Evolutionary conservation across 1,140 invertebrate genomes (phyloP).

Genomic region (Helicoverpa armigera): DNA sequence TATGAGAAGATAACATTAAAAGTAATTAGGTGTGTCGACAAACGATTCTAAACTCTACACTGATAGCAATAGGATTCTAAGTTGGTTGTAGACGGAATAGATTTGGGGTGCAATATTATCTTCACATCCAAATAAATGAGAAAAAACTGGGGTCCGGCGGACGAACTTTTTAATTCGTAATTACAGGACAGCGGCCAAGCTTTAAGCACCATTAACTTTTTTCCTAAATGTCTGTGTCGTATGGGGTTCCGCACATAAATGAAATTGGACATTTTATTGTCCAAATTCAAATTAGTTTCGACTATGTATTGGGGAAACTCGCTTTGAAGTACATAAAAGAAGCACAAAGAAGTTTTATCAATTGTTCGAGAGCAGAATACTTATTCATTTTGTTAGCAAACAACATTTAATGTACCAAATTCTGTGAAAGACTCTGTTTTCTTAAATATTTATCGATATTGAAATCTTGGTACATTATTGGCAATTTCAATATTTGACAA

Average conservation of each 20-base stretch:
- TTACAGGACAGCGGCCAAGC: conserved; percentile 83
- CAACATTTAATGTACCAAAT: not conserved
- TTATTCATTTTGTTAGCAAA: conserved; percentile 4
- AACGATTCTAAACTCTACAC: conserved; percentile 62
- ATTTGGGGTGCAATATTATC: conserved; percentile 83
- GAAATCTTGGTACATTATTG: not conserved
- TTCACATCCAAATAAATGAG: conserved; percentile 82
- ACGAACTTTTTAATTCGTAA: conserved; percentile 86
- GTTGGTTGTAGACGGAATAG: conserved; percentile 48
- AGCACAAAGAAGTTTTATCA: conserved; percentile 10
- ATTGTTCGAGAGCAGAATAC: not conserved
- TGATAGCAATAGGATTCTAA: conserved; percentile 53
- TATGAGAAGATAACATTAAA: conserved; percentile 78
- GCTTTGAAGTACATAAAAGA: conserved; percentile 33
- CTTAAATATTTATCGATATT: not conserved
- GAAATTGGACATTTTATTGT: conserved; percentile 56
- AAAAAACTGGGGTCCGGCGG: conserved; percentile 82
- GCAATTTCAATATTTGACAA: conserved; percentile 18
- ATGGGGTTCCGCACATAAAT: conserved; percentile 55
- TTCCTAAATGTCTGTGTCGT: conserved; percentile 71
- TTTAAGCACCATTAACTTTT: conserved; percentile 85
- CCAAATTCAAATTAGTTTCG: conserved; percentile 61
- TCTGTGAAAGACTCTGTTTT: conserved; percentile 1
- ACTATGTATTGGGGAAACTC: conserved; percentile 3
- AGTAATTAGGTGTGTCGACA: conserved; percentile 70